Conservation (phyloP, 2,113 vertebrate species). For the Nansenia antarctica region DNA sequence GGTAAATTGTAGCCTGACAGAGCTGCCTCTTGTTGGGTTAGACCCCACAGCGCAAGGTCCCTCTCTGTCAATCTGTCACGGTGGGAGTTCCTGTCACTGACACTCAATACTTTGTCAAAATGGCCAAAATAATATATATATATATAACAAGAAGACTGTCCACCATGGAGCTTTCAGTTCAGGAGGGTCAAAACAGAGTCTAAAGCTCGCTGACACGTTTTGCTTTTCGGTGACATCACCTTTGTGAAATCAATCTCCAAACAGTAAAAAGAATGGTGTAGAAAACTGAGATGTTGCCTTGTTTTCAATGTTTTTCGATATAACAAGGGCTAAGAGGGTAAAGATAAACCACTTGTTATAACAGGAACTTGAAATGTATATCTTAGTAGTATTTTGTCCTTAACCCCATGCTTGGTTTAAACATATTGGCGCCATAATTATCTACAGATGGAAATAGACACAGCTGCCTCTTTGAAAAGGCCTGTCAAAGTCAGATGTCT, state of each 20-base stretch:
- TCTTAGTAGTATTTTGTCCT: conserved; percentile 78
- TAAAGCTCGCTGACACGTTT: conserved; percentile 61
- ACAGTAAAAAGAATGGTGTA: conserved; percentile 66
- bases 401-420: conserved; percentile 73
- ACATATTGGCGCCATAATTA: conserved; percentile 75
- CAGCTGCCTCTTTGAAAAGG: conserved; percentile 55
- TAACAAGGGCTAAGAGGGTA: conserved; percentile 60
- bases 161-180: conserved; percentile 21
- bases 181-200: conserved; percentile 51
- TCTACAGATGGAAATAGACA: conserved; percentile 72
- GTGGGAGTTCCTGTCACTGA: conserved; percentile 69
- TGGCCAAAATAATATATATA: conserved; percentile 42
- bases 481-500: conserved; percentile 42
- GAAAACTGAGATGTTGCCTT: conserved; percentile 62
- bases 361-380: conserved; percentile 81
- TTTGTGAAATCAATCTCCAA: conserved; percentile 48
- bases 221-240: conserved; percentile 61
- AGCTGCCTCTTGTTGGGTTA: conserved; percentile 69
- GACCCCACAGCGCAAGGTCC: conserved; percentile 58
- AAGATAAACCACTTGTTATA: conserved; percentile 82
- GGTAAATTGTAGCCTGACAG: conserved; percentile 67
- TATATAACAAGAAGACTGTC: conserved; percentile 42
- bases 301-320: conserved; percentile 58
- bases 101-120: conserved; percentile 72
- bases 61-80: conserved; percentile 66